Conservation (phyloP, 2,888 invertebrate genomes). For the Bellardia bayeri region DNA sequence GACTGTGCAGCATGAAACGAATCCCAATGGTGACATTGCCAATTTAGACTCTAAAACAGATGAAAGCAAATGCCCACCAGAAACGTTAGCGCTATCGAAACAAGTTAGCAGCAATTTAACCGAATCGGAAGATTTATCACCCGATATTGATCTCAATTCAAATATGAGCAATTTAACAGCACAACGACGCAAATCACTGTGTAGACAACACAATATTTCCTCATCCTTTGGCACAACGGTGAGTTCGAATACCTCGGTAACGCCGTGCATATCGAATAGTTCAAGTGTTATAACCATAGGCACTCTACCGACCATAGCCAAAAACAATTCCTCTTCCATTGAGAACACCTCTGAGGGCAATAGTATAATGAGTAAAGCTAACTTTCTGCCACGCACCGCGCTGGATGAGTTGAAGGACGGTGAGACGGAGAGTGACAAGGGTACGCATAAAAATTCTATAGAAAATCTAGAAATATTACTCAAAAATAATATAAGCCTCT, state of each 20-base stretch:
- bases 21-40: constrained; percentile 21
- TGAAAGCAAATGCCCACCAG: constrained; percentile 46
- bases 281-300: constrained; percentile 81
- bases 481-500: constrained; percentile 84
- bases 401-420: constrained; percentile 82
- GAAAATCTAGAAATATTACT: constrained; percentile 83
- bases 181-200: constrained; percentile 83
- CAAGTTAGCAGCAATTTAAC: constrained; percentile 76
- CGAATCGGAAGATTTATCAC: constrained; percentile 79
- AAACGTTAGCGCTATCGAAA: constrained; percentile 64
- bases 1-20: constrained; percentile 7
- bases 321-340: constrained; percentile 75
- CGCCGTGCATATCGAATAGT: constrained; percentile 82
- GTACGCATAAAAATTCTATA: constrained; percentile 82
- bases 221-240: constrained; percentile 83
- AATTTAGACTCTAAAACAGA: constrained; percentile 19
- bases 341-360: constrained; percentile 74
- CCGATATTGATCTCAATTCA: constrained; percentile 82
- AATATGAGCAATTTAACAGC: constrained; percentile 82
- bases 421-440: constrained; percentile 78
- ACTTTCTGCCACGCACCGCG: constrained; percentile 77
- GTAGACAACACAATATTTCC: constrained; percentile 84
- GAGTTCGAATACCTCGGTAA: constrained; percentile 81
- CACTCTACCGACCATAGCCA: constrained; percentile 77
- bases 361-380: constrained; percentile 69